Evolutionary conservation across 2,888 invertebrate genomes (phyloP).

Genomic region (Cephus spinipes): DNA sequence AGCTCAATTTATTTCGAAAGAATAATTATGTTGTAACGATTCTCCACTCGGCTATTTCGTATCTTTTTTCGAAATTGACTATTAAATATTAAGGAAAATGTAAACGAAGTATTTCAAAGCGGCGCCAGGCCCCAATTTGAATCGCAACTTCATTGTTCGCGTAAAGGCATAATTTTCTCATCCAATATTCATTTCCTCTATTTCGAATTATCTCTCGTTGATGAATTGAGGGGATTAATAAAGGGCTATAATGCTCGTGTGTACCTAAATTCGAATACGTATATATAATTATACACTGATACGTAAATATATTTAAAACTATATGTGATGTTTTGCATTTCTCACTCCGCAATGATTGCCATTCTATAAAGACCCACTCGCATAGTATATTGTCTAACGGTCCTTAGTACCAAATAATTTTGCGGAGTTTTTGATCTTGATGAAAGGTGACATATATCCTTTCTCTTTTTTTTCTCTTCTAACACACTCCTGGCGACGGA

Average conservation of each 20-base stretch:
- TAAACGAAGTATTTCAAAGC: not conserved
- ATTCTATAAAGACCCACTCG: not conserved
- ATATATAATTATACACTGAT: not conserved
- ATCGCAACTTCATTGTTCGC: not conserved
- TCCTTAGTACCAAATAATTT: not conserved
- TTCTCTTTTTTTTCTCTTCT: slow-evolving; percentile 22
- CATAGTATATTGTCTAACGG: not conserved
- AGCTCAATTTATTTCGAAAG: slow-evolving; percentile 30
- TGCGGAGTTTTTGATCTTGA: not conserved
- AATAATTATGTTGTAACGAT: not conserved
- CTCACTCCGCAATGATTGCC: slow-evolving; percentile 3
- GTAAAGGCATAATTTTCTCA: not conserved
- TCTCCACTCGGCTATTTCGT: not conserved
- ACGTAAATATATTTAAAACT: slow-evolving; percentile 1
- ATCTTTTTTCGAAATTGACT: not conserved
- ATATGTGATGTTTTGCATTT: slow-evolving; percentile 9
- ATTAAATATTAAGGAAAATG: not conserved
- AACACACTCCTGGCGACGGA: slow-evolving; percentile 9
- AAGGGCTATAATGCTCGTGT: not conserved
- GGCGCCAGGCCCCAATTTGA: not conserved
- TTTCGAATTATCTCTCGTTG: not conserved
- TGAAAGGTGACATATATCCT: slow-evolving; percentile 2
- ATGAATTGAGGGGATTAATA: not conserved
- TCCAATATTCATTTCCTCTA: not conserved
- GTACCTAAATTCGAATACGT: not conserved